phyloP scores from a whole-genome alignment of 2,113 vertebrate species.

The Heptranchias perlo region DNA sequence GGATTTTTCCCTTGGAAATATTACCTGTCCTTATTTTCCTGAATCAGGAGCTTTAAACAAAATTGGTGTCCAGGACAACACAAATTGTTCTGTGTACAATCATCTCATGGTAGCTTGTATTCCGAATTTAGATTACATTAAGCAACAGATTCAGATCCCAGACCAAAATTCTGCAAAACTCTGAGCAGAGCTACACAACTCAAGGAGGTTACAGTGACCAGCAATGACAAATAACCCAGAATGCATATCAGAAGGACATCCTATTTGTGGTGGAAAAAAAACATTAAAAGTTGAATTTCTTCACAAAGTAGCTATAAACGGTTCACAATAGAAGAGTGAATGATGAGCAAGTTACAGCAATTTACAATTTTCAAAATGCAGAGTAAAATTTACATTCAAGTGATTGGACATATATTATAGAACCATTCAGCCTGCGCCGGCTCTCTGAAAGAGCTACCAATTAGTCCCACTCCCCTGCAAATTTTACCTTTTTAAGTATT shows the following conservation, averaged over 20 bases:
- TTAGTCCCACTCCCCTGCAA: too few relatives aligned
- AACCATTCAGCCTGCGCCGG: too few relatives aligned
- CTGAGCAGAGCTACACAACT: background rate
- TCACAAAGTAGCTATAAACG: too few relatives aligned
- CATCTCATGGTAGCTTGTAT: background rate
- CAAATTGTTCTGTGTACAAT: background rate
- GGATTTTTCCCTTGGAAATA: background rate
- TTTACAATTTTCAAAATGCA: too few relatives aligned
- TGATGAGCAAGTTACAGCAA: too few relatives aligned
- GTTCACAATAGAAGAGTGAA: too few relatives aligned
- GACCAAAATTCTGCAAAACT: background rate
- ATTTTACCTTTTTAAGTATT: too few relatives aligned
- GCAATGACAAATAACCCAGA: background rate
- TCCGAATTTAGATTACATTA: background rate
- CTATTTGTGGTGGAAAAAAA: too few relatives aligned
- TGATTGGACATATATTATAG: too few relatives aligned
- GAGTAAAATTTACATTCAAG: too few relatives aligned
- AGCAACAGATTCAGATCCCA: background rate
- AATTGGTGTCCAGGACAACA: background rate
- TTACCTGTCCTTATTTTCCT: background rate
- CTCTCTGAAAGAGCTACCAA: too few relatives aligned
- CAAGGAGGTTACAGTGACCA: background rate
- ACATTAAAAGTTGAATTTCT: too few relatives aligned
- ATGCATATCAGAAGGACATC: constrained; percentile 40
- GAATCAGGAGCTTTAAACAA: background rate